Conservation (phyloP, 2,888 invertebrate species). For the Serrognathus titanus region DNA sequence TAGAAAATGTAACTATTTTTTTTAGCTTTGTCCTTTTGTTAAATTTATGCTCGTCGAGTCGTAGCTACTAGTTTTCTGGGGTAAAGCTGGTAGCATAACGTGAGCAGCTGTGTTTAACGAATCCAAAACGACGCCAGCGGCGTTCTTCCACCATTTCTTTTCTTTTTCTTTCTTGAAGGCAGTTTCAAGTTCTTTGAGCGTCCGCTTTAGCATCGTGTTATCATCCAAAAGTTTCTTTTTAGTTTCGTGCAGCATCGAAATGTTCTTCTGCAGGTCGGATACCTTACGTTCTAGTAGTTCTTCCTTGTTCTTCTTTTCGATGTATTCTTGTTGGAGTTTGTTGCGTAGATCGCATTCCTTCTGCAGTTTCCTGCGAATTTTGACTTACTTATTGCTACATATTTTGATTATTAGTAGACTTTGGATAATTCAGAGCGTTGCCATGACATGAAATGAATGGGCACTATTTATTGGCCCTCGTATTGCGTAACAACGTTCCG, state of each 20-base stretch:
- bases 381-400: too few relatives aligned
- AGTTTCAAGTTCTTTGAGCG: constrained; percentile 12
- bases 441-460: too few relatives aligned
- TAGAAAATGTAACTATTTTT: background rate
- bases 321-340: constrained; percentile 3
- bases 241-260: constrained; percentile 9
- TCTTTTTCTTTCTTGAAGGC: constrained; percentile 27
- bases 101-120: constrained; percentile 32
- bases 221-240: constrained; percentile 15
- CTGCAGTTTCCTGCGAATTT: constrained; percentile 6
- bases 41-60: background rate
- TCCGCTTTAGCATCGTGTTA: constrained; percentile 6
- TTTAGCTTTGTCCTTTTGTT: background rate
- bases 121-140: constrained; percentile 28
- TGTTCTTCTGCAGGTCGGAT: constrained; percentile 5
- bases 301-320: constrained; percentile 4
- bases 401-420: too few relatives aligned
- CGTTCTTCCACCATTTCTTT: constrained; percentile 30
- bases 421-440: too few relatives aligned
- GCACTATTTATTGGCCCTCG: too few relatives aligned
- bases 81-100: constrained; percentile 30
- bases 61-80: constrained; percentile 3
- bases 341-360: constrained; percentile 4
- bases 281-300: constrained; percentile 6
- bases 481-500: too few relatives aligned